Conservation (phyloP, 2,797 vertebrate species). For the Pterois miles region DNA sequence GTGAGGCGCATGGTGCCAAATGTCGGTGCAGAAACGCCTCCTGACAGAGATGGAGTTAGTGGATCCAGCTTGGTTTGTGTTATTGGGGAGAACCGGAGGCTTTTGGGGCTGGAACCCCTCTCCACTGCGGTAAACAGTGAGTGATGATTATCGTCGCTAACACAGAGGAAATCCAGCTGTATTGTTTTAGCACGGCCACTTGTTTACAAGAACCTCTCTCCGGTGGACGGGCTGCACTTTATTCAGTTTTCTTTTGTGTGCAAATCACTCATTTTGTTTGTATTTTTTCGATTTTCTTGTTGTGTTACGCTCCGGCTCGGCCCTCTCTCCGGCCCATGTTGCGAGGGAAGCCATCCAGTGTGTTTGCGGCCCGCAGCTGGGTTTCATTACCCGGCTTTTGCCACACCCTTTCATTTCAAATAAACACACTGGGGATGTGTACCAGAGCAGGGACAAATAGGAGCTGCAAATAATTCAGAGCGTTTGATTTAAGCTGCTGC, state of each 20-base stretch:
- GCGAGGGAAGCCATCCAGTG: slow-evolving; percentile 57
- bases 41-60: slow-evolving; percentile 54
- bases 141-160: slow-evolving; percentile 76
- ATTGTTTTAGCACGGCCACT: slow-evolving; percentile 76
- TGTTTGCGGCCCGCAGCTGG: slow-evolving; percentile 68
- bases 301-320: slow-evolving; percentile 64
- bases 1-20: slow-evolving; percentile 41
- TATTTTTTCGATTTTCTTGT: slow-evolving; percentile 75
- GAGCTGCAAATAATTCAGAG: slow-evolving; percentile 57
- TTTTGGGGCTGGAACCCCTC: slow-evolving; percentile 53
- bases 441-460: slow-evolving; percentile 48
- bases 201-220: slow-evolving; percentile 77
- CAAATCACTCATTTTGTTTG: slow-evolving; percentile 78
- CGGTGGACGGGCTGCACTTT: slow-evolving; percentile 49
- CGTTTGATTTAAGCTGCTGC: slow-evolving; percentile 31
- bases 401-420: slow-evolving; percentile 76
- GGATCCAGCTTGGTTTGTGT: slow-evolving; percentile 68
- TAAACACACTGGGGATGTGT: slow-evolving; percentile 61
- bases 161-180: slow-evolving; percentile 79
- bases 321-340: slow-evolving; percentile 44
- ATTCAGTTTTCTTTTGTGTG: slow-evolving; percentile 73
- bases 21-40: slow-evolving; percentile 42
- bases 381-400: slow-evolving; percentile 62
- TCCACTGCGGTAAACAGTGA: slow-evolving; percentile 71
- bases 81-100: slow-evolving; percentile 59